phyloP scores from a whole-genome alignment of 2,113 vertebrate genomes.

The Syngnathus typhle region DNA sequence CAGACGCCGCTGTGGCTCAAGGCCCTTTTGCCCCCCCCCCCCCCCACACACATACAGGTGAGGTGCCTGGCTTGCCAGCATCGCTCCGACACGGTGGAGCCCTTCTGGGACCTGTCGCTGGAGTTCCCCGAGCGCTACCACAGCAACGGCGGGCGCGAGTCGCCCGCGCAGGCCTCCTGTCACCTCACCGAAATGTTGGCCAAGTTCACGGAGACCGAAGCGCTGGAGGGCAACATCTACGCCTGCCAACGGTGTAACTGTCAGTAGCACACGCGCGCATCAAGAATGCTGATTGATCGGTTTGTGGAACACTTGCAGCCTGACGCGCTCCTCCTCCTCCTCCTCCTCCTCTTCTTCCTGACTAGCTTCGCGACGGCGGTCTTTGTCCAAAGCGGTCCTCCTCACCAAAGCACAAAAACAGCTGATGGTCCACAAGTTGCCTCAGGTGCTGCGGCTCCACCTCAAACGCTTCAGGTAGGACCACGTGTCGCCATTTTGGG shows the following conservation, averaged over 20 bases:
- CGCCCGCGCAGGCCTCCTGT: slow-evolving; percentile 69
- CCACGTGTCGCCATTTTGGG: background rate
- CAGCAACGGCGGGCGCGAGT: slow-evolving; percentile 64
- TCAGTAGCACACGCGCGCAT: slow-evolving; percentile 65
- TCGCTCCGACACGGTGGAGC: slow-evolving; percentile 94
- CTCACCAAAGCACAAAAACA: slow-evolving; percentile 94
- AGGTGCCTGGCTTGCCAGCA: slow-evolving; percentile 91
- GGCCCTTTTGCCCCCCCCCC: too few species aligned
- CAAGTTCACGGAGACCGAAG: slow-evolving; percentile 97
- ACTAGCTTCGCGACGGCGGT: slow-evolving; percentile 86
- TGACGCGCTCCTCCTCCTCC: background rate
- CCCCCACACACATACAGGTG: slow-evolving; percentile 79
- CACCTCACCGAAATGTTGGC: slow-evolving; percentile 93
- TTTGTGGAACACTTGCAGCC: too few species aligned
- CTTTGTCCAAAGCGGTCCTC: slow-evolving; percentile 85
- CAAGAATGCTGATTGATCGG: too few species aligned
- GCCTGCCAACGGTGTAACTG: slow-evolving; percentile 96
- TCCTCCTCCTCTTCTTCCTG: background rate
- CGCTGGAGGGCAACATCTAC: slow-evolving; percentile 94
- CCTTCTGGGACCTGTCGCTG: slow-evolving; percentile 97
- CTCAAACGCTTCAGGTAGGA: slow-evolving; percentile 96
- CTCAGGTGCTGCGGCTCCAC: slow-evolving; percentile 97
- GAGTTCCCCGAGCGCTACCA: slow-evolving; percentile 97
- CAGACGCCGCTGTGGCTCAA: too few species aligned
- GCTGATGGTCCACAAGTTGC: slow-evolving; percentile 96